A percentile compares a stretch with the other conserved stretches of the same genome.
phyloP scores from a whole-genome alignment of 2,888 invertebrate genomes.

The Machimus atricapillus region DNA sequence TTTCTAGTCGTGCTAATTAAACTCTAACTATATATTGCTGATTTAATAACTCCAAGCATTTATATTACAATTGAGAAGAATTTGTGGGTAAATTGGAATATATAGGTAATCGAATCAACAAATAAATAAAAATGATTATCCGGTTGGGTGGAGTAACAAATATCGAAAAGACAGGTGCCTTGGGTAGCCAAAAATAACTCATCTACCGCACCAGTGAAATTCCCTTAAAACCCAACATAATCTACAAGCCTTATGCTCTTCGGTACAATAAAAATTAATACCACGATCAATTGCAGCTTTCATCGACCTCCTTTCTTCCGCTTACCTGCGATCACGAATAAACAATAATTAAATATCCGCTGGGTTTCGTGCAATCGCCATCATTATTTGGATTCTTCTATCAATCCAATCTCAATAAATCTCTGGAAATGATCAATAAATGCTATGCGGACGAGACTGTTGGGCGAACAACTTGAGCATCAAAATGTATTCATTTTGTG shows the following conservation, averaged over 20 bases:
- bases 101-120: too few relatives aligned
- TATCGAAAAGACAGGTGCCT: not conserved
- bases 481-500: not conserved
- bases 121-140: too few relatives aligned
- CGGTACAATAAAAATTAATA: not conserved
- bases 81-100: too few relatives aligned
- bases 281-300: not conserved
- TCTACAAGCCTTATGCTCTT: not conserved
- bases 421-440: constrained; percentile 28
- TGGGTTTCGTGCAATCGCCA: constrained; percentile 4
- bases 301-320: not conserved
- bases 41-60: too few relatives aligned
- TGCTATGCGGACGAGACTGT: not conserved
- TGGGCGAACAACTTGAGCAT: not conserved
- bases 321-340: constrained; percentile 20
- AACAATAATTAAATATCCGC: constrained; percentile 9
- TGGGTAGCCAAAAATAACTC: not conserved
- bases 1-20: too few relatives aligned
- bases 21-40: too few relatives aligned
- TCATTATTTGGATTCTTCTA: constrained; percentile 21
- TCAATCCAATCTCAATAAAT: constrained; percentile 26
- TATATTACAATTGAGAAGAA: too few relatives aligned
- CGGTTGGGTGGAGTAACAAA: not conserved
- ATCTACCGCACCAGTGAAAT: not conserved
- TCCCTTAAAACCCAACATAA: not conserved